Percentiles rank a stretch among this genome's conserved stretches.
Conservation (phyloP, 2,113 vertebrate species). For the Pelmatolapia mariae region DNA sequence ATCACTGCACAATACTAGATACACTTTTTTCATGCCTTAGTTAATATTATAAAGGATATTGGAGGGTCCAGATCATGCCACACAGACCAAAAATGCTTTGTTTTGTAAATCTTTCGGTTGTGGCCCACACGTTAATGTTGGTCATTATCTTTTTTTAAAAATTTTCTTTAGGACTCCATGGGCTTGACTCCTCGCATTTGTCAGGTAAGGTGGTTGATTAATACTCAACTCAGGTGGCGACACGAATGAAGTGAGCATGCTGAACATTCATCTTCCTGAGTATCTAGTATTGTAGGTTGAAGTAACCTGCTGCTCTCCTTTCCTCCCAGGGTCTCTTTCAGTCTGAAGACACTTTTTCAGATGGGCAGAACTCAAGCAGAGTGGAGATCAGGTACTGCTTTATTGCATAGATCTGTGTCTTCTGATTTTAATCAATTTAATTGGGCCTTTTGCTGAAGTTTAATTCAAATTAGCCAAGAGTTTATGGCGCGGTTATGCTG, state of each 20-base stretch:
- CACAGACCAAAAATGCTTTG: neutral
- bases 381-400: slow-evolving; percentile 87
- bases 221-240: neutral
- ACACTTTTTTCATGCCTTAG: neutral
- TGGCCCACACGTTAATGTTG: neutral
- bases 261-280: neutral
- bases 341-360: slow-evolving; percentile 71
- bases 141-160: neutral
- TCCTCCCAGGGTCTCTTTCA: slow-evolving; percentile 84
- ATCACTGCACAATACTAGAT: neutral
- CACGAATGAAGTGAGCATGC: neutral
- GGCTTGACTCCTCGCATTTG: slow-evolving; percentile 95
- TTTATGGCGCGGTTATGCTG: neutral
- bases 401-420: neutral
- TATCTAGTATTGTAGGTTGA: neutral
- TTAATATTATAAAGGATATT: neutral
- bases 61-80: neutral
- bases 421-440: neutral
- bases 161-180: slow-evolving; percentile 78
- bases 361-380: slow-evolving; percentile 79
- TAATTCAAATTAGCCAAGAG: neutral
- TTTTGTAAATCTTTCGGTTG: neutral
- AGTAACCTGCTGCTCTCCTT: neutral
- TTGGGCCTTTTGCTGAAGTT: neutral
- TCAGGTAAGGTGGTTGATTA: slow-evolving; percentile 74